phyloP scores from a whole-genome alignment of 2,888 invertebrate genomes.

The Ornithoptera alexandrae region DNA sequence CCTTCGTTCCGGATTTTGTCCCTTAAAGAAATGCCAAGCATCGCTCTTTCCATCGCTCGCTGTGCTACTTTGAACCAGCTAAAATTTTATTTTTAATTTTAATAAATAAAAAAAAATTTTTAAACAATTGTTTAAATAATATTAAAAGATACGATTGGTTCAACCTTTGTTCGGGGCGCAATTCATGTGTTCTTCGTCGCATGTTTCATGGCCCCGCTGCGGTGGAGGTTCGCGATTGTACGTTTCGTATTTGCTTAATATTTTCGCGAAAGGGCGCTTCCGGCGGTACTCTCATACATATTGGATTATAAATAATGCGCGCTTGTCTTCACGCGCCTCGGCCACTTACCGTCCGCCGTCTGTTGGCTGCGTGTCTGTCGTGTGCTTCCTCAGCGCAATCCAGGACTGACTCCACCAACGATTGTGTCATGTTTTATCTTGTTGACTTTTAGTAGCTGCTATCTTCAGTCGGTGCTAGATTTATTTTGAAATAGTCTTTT shows the following conservation, averaged over 20 bases:
- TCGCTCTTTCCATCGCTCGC: too few relatives aligned
- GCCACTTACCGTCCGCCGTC: constrained; percentile 47
- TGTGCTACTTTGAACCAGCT: too few relatives aligned
- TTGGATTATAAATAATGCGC: constrained; percentile 63
- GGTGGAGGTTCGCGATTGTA: constrained; percentile 36
- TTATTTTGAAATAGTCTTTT: background rate
- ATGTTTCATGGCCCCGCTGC: constrained; percentile 40
- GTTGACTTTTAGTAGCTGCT: constrained; percentile 6
- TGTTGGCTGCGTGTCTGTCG: constrained; percentile 23
- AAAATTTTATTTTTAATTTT: too few relatives aligned
- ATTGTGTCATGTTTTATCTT: constrained; percentile 13
- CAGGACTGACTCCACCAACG: background rate
- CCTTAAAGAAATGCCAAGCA: too few relatives aligned
- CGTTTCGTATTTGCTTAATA: constrained; percentile 63
- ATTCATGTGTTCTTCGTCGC: constrained; percentile 28
- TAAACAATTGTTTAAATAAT: too few relatives aligned
- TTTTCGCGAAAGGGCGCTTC: constrained; percentile 60
- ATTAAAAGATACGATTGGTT: too few relatives aligned
- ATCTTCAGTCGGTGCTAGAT: background rate
- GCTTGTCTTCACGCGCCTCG: constrained; percentile 46
- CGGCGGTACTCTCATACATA: constrained; percentile 53
- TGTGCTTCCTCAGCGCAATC: constrained; percentile 14
- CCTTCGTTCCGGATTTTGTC: too few relatives aligned
- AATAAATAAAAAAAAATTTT: too few relatives aligned
- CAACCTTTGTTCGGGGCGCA: too few relatives aligned